phyloP scores from a whole-genome alignment of 2,888 invertebrate genomes.

The Glyphotaelius pellucidus region DNA sequence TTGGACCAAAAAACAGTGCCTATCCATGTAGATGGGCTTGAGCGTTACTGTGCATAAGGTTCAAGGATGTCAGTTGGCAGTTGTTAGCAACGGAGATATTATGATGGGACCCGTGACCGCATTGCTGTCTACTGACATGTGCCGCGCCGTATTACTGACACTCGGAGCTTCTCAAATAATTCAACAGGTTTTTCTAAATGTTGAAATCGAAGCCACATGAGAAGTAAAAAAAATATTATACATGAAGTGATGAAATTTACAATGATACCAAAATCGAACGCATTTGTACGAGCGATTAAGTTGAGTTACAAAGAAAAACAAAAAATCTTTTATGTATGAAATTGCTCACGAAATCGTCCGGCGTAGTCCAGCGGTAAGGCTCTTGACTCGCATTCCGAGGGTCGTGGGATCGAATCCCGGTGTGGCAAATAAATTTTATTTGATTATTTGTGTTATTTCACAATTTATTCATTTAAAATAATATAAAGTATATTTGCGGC shows the following conservation, averaged over 20 bases:
- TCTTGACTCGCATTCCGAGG: too few relatives aligned
- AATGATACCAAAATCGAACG: not conserved
- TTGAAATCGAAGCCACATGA: not conserved
- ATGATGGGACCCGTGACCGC: slow-evolving; percentile 47
- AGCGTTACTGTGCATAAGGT: slow-evolving; percentile 47
- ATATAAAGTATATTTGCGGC: too few relatives aligned
- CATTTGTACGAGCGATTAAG: not conserved
- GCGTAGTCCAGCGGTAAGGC: too few relatives aligned
- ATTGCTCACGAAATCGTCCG: too few relatives aligned
- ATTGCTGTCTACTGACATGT: slow-evolving; percentile 42
- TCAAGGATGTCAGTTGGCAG: slow-evolving; percentile 51
- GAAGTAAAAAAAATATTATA: not conserved
- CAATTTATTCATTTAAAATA: too few relatives aligned
- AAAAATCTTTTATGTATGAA: too few relatives aligned
- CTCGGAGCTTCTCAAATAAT: not conserved
- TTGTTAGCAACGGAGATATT: not conserved
- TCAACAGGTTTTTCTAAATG: not conserved
- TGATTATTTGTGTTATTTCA: too few relatives aligned
- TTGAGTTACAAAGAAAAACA: not conserved
- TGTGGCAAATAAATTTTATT: too few relatives aligned
- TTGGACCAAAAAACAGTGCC: not conserved
- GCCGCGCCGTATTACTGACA: not conserved
- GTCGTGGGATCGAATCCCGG: too few relatives aligned
- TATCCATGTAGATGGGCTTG: not conserved
- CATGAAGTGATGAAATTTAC: not conserved